Evolutionary conservation across 2,888 invertebrate species (phyloP).

Genomic region (Polylopha cassiicola): DNA sequence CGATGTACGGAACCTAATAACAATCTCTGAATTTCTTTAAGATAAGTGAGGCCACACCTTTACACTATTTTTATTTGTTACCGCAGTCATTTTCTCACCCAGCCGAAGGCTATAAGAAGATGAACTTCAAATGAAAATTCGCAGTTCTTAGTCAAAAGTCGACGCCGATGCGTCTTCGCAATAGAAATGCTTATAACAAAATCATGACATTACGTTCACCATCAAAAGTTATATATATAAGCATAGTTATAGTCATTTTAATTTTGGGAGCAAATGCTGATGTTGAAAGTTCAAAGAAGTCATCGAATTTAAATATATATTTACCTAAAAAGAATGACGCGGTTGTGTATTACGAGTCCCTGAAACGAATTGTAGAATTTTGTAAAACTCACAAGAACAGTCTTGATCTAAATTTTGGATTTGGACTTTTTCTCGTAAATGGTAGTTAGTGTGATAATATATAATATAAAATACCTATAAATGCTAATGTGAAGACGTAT

Average conservation of each 20-base stretch:
- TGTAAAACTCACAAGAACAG: conserved; percentile 30
- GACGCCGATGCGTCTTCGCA: conserved; percentile 26
- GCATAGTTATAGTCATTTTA: conserved; percentile 2
- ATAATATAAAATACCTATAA: neutral
- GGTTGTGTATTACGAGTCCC: conserved; percentile 31
- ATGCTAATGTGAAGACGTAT: too few relatives aligned
- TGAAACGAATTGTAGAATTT: conserved; percentile 38
- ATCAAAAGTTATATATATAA: neutral
- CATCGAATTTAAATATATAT: conserved; percentile 14
- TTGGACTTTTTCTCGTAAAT: conserved; percentile 47
- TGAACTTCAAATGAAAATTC: conserved; percentile 22
- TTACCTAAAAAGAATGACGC: conserved; percentile 38
- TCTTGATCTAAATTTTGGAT: conserved; percentile 42
- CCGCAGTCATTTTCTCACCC: conserved; percentile 12
- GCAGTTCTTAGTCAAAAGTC: conserved; percentile 35
- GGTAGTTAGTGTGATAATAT: conserved; percentile 35
- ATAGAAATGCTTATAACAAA: neutral
- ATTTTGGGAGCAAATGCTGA: conserved; percentile 1
- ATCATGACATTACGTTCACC: neutral
- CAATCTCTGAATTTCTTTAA: too few relatives aligned
- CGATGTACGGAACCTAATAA: too few relatives aligned
- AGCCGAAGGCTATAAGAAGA: conserved; percentile 27
- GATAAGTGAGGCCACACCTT: neutral
- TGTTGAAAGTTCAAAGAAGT: neutral
- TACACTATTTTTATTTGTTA: conserved; percentile 17